Conservation (phyloP, 2,888 invertebrate species). For the Zygothrica quintamaculata region DNA sequence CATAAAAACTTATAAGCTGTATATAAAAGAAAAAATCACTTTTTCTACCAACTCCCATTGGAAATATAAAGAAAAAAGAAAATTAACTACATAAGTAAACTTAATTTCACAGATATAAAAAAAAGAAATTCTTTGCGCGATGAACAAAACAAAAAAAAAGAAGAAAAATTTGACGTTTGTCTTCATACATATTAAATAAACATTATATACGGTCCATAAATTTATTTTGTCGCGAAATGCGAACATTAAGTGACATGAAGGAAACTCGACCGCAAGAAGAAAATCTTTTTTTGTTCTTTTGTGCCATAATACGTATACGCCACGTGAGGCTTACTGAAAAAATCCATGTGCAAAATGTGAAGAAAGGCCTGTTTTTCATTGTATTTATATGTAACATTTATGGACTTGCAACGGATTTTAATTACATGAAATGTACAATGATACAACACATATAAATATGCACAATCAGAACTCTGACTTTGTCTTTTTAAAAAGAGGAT, state of each 20-base stretch:
- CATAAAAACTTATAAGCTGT: slow-evolving; percentile 50
- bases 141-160: too few relatives aligned
- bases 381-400: slow-evolving; percentile 23
- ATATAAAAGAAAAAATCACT: slow-evolving; percentile 50
- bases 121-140: slow-evolving; percentile 11
- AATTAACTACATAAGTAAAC: slow-evolving; percentile 59
- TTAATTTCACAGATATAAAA: slow-evolving; percentile 50
- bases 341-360: neutral
- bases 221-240: slow-evolving; percentile 29
- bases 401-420: slow-evolving; percentile 4
- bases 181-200: slow-evolving; percentile 72
- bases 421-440: neutral
- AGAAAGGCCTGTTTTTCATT: slow-evolving; percentile 11
- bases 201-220: slow-evolving; percentile 69
- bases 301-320: slow-evolving; percentile 39
- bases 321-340: slow-evolving; percentile 22
- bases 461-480: neutral
- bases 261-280: slow-evolving; percentile 47
- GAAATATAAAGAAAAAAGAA: slow-evolving; percentile 41
- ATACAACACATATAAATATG: slow-evolving; percentile 18
- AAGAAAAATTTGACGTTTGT: slow-evolving; percentile 49
- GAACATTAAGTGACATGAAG: slow-evolving; percentile 42
- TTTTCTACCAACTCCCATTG: slow-evolving; percentile 26
- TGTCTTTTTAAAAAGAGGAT: too few relatives aligned
- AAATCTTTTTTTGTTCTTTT: slow-evolving; percentile 34